Base-by-base conservation (phyloP, 2,797 vertebrate genomes). In the Anas bahamensis region DNA sequence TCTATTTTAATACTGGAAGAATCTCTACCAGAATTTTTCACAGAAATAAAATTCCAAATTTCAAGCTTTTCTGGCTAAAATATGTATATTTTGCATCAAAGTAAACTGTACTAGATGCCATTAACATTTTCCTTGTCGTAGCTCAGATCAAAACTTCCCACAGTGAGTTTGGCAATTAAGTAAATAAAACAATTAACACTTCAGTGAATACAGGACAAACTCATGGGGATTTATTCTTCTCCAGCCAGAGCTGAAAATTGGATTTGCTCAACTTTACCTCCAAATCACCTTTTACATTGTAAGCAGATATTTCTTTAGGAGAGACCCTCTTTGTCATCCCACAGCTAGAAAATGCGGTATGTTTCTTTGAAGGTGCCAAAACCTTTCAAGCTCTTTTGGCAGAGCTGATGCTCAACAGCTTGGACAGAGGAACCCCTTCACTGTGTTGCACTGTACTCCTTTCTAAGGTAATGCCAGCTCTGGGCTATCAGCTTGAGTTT, bases 131-230 rank as follows among this genome's bases (percentile, higher is more conserved):
- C 50, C 48, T 29, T 29, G 37, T 71, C 68, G 64, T 37, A 86
- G 50, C 68, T 86, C 37, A 37, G 61, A 77, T 65, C 42, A 88
- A 83, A 89, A 83, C 66, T 73, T 83, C 46, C 55, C 70, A 66
- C 2, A 0, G 50, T 23, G 86, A 18, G 17, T 68, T 61, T 77
- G 75, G 53, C 57, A 85, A 61, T 14, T 50, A 86, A 60, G 17
- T 86, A 91, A 86, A 88, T 39, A 83, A 75, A 93, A 55, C 50
- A 84, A 86, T 70, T 75, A 81, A 73, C 33, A 64, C 41, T 71
- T 71, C 81, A 75, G 35, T 53, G 89, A 90, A 91, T 66, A 71
- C 13, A 65, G 61, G 50, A 61, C 64, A 90, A 37, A 65, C 15
- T 35, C 24, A 18, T 14, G 69, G 57, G 65, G 48, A 56, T 79